Base-by-base conservation (phyloP, 2,797 vertebrate species). In the Lithobates sylvaticus region DNA sequence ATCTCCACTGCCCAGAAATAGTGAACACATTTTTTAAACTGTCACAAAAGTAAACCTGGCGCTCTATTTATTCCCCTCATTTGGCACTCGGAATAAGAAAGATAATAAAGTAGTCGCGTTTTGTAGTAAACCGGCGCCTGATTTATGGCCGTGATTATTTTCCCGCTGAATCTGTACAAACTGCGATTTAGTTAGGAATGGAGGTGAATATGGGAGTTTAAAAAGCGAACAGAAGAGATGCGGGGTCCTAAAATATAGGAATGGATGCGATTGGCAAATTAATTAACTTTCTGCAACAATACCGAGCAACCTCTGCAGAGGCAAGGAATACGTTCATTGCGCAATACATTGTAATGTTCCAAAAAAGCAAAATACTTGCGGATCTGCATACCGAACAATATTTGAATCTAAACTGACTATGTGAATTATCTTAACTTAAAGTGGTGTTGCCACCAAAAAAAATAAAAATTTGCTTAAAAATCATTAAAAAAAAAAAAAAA, bases 141-240 rank as follows among this genome's bases (percentile, higher is more conserved):
- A 93, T 92, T 91, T 93, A 92, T 88, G n/a, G 15, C 79, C 86
- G 73, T 85, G 88, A 81, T 89, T 84, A 90, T 76, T 76, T 91
- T 39, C 65, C 88, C 88, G 83, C 81, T 78, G 89, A 91, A 91
- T 89, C 88, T 82, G 86, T 88, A 90, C 88, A 85, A 81, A 89
- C 80, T 86, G 89, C 88, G 72, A 84, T 90, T 93, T 89, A 88
- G 23, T 73, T 58, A 8, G 65, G 89, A 90, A 75, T 77, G 77
- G 79, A 13, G 74, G 34, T 42, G 54, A 3, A 88, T 90, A 90
- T 84, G 26, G 81, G 78, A 83, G 61, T 64, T 80, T 34, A 18
- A 69, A 58, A 47, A 54, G 39, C 77, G 71, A 65, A 54, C 1
- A 7, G 23, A 26, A 10, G 8, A 50, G 15, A 18, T n/a, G 42